phyloP scores from a whole-genome alignment of 2,113 vertebrate genomes.

The Desmodus rotundus region DNA sequence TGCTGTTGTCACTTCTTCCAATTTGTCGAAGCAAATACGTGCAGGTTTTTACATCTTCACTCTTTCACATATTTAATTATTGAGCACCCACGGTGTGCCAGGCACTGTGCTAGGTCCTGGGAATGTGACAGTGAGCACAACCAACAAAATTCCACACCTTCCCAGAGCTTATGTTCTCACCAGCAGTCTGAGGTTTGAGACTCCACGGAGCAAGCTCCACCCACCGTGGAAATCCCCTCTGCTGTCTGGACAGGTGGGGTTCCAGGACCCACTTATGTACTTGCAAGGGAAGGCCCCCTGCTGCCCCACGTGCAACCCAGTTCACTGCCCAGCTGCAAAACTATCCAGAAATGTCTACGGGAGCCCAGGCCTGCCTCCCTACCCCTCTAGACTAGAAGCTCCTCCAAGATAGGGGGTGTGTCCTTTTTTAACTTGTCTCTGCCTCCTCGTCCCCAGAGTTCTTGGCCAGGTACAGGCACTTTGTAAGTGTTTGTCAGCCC shows the following conservation, averaged over 20 bases:
- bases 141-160: background rate
- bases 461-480: background rate
- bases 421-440: background rate
- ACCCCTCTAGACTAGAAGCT: background rate
- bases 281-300: background rate
- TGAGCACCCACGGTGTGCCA: background rate
- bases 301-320: no score
- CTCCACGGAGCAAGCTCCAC: no score
- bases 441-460: background rate
- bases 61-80: background rate
- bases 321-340: background rate
- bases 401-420: background rate
- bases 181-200: background rate
- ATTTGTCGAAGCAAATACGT: background rate
- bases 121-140: background rate
- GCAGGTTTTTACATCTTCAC: background rate
- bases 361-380: background rate
- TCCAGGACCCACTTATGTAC: background rate
- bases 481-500: background rate
- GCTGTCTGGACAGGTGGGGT: background rate
- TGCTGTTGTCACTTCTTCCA: background rate
- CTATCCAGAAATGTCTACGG: background rate
- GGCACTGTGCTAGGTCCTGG: background rate
- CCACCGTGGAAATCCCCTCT: background rate
- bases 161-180: background rate